These are phyloP conservation scores for Drosophila meridionalis DNA, from an alignment of 2,888 invertebrate species.

Conservation along the genomic window DNA sequence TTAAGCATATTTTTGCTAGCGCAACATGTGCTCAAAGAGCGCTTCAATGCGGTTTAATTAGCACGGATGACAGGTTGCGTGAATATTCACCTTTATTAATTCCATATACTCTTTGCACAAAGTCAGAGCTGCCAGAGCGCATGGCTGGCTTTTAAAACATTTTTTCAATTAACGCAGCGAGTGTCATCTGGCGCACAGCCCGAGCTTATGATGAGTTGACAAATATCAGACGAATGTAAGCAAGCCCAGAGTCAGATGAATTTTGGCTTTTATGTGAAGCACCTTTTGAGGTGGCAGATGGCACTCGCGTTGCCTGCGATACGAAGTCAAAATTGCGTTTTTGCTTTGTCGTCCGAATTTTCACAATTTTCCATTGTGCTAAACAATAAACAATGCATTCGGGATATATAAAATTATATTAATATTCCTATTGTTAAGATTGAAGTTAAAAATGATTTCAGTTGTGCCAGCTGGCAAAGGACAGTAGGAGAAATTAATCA, in stretches of 20 bases:
- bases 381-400: neutral
- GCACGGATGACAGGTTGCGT: constrained; percentile 31
- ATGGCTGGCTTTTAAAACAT: constrained; percentile 45
- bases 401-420: neutral
- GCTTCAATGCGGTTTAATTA: constrained; percentile 57
- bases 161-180: constrained; percentile 66
- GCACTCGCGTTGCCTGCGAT: neutral
- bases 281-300: neutral
- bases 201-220: constrained; percentile 64
- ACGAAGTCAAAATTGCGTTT: neutral
- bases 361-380: constrained; percentile 2
- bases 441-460: neutral
- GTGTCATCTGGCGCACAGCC: constrained; percentile 15
- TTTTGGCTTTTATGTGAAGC: neutral
- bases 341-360: neutral
- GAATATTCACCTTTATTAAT: constrained; percentile 26
- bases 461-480: neutral
- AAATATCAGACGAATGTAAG: constrained; percentile 40
- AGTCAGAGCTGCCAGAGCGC: neutral
- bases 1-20: neutral
- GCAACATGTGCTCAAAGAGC: neutral
- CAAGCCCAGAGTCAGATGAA: constrained; percentile 15
- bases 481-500: neutral
- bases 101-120: constrained; percentile 14
- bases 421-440: neutral